Evolutionary conservation across 2,113 vertebrate genomes (phyloP).

Genomic region (Pleuronectes platessa): DNA sequence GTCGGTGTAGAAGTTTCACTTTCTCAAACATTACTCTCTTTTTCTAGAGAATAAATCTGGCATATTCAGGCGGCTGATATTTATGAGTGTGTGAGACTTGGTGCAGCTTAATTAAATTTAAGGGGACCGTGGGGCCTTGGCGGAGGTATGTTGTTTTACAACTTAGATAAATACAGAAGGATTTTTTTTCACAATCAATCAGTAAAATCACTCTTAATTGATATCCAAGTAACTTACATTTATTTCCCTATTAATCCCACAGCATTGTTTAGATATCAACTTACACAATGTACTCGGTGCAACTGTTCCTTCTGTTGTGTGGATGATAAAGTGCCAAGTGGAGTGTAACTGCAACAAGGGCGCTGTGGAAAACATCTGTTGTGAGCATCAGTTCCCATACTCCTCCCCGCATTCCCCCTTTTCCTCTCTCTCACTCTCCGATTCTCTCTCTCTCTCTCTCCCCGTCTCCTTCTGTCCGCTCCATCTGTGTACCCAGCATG

Average conservation of each 20-base stretch:
- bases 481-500: constrained; percentile 82
- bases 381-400: constrained; percentile 71
- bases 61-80: too few relatives aligned
- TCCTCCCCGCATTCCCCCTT: constrained; percentile 38
- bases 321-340: constrained; percentile 71
- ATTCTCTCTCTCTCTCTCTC: constrained; percentile 28
- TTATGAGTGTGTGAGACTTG: too few relatives aligned
- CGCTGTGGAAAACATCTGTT: constrained; percentile 78
- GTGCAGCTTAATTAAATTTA: too few relatives aligned
- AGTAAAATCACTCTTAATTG: background rate
- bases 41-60: too few relatives aligned
- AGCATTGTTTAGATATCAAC: constrained; percentile 46
- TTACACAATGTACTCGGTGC: constrained; percentile 45
- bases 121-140: too few relatives aligned
- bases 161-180: too few relatives aligned
- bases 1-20: too few relatives aligned
- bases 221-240: constrained; percentile 8
- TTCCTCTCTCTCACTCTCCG: constrained; percentile 8
- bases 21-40: too few relatives aligned
- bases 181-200: background rate
- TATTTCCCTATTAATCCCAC: constrained; percentile 28
- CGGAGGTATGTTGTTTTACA: too few relatives aligned
- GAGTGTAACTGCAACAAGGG: constrained; percentile 71
- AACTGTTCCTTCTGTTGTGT: constrained; percentile 64
- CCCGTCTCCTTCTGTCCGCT: constrained; percentile 74